Evolutionary conservation across 1,140 invertebrate species (phyloP), one percentile per base, ranked within the genome.

Genomic region (Drosophila parvula): DNA sequence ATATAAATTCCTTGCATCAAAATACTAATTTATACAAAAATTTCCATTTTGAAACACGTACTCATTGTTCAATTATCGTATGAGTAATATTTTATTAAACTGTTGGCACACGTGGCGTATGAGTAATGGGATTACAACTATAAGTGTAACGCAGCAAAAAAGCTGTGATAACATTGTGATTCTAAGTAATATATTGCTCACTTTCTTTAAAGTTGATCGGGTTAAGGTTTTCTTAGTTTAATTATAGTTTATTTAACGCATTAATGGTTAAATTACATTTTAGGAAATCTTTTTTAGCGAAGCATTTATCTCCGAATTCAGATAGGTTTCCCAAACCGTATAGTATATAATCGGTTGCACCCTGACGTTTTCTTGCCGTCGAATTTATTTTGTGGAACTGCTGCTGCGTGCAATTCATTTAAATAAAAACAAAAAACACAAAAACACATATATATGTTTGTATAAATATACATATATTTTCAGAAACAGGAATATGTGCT

Each of bases 301-400:
- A n/a, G n/a, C n/a, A n/a, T n/a, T 22, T 3, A 22, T 22, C 22
- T 22, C 3, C 22, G 22, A 22, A 22, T 22, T 22, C 22, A 22
- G 22, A 22, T 22, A 22, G 8, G 28, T 45, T n/a, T 14, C 7
- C 14, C 14, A 14, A 48, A 16, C 0, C 2, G 2, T 8, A 30
- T 30, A 30, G 30, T 0, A 30, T 30, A 30, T 30, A 30, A 30
- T 30, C 30, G 3, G 5, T 30, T 7, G 30, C 30, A 8, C 45
- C 14, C 0, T 11, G 28, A 16, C 10, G 0, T 28, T 40, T 62
- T 63, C 28, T 12, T 44, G 0, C 34, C 8, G 32, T 34, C 43
- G 67, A 70, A 70, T 58, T 57, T 44, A 40, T 48, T 71, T 71
- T 70, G 22, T 7, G 65, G 69, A 71, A 71, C 36, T 45, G 22